These are phyloP conservation scores for Pocillopora grandis DNA, from an alignment of 92 coral and sea anemone genomes.

Conservation along the genomic window DNA sequence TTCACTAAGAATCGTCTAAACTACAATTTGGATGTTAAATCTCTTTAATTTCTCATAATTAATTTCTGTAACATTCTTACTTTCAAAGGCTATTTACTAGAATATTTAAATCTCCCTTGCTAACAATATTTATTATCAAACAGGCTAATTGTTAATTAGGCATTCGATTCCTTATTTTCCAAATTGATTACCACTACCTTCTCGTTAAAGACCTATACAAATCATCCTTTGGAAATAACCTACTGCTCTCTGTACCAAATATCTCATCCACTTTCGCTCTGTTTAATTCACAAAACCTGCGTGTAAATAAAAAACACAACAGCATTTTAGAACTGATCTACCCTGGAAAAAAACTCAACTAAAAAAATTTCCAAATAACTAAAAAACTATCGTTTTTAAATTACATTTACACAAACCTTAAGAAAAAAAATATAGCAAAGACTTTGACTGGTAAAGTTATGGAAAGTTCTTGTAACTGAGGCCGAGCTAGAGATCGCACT, in stretches of 20 bases:
- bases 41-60: too few relatives aligned
- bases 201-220: constrained; percentile 67
- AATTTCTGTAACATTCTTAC: too few relatives aligned
- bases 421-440: too few relatives aligned
- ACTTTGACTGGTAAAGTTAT: too few relatives aligned
- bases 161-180: background rate
- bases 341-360: background rate
- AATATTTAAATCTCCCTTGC: too few relatives aligned
- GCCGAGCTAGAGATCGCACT: too few relatives aligned
- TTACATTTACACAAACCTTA: too few relatives aligned
- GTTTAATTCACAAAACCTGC: constrained; percentile 87
- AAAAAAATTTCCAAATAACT: background rate
- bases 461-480: too few relatives aligned
- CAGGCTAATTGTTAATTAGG: background rate
- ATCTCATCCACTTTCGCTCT: constrained; percentile 62
- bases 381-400: too few relatives aligned
- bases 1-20: too few relatives aligned
- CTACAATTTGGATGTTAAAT: too few relatives aligned
- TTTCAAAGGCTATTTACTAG: too few relatives aligned
- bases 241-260: constrained; percentile 74
- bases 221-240: constrained; percentile 77
- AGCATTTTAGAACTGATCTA: background rate
- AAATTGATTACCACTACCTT: background rate
- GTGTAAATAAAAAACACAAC: constrained; percentile 7
- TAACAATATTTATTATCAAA: background rate